Conservation (phyloP, 2,888 invertebrate species). For the Gortyna flavago region DNA sequence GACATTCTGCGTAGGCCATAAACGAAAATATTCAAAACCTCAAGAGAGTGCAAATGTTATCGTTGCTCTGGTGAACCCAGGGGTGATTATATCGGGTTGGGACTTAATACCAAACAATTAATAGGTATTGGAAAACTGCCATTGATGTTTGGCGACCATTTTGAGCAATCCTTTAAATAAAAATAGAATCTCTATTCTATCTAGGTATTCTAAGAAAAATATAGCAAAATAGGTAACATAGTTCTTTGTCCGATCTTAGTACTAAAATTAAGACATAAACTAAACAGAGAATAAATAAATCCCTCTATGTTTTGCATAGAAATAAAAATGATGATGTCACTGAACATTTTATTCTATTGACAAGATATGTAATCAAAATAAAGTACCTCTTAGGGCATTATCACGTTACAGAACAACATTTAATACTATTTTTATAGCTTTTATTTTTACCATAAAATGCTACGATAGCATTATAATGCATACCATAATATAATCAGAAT, state of each 20-base stretch:
- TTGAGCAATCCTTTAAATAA: not conserved
- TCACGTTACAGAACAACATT: not conserved
- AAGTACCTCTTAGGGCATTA: not conserved
- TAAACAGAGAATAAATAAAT: no score
- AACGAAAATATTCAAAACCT: not conserved
- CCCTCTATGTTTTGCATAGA: not conserved
- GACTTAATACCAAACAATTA: slow-evolving; percentile 3
- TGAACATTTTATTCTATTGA: not conserved
- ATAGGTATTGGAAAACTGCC: not conserved
- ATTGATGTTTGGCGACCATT: not conserved
- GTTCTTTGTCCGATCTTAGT: not conserved
- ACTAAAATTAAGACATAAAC: not conserved
- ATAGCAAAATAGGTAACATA: not conserved
- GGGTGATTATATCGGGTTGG: not conserved
- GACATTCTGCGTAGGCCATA: not conserved
- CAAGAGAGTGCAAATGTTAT: not conserved
- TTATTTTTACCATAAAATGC: not conserved
- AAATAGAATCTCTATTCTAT: no score
- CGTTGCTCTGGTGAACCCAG: not conserved
- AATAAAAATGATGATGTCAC: not conserved
- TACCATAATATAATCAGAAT: no score
- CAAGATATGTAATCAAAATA: not conserved
- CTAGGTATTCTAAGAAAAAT: not conserved
- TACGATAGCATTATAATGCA: not conserved
- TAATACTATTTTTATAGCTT: not conserved